These are phyloP conservation scores for Hippocampus barbouri DNA, from an alignment of 2,113 vertebrate species.

Conservation along the genomic window DNA sequence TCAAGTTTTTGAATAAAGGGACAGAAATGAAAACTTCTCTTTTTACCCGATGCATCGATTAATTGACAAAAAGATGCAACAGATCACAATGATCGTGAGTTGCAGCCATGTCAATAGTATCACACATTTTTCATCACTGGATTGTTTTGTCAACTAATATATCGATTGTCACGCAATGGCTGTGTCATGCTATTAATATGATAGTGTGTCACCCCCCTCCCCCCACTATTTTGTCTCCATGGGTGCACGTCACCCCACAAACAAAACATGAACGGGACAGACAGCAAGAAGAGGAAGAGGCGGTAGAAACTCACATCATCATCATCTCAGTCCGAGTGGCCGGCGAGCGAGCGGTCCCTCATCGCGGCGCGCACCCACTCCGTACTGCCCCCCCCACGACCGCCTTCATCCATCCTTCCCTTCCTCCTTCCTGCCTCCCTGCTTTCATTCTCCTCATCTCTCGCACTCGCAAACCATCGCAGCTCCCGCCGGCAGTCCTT, in stretches of 20 bases:
- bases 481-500: conserved; percentile 21
- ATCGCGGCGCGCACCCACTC: conserved; percentile 36
- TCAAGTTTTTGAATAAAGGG: too few relatives aligned
- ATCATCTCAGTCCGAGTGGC: conserved; percentile 55
- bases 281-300: conserved; percentile 43
- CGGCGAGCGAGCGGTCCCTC: conserved; percentile 58
- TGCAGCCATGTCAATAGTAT: too few relatives aligned
- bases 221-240: not conserved
- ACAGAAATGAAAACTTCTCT: too few relatives aligned
- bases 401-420: conserved; percentile 5
- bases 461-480: conserved; percentile 36
- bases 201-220: not conserved
- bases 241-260: conserved; percentile 35
- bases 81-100: too few relatives aligned
- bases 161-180: too few relatives aligned
- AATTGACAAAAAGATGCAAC: too few relatives aligned
- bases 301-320: conserved; percentile 73
- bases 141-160: too few relatives aligned
- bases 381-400: conserved; percentile 10
- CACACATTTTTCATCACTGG: too few relatives aligned
- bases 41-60: too few relatives aligned
- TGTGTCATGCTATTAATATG: not conserved
- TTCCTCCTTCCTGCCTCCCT: conserved; percentile 17
- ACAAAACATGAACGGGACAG: conserved; percentile 71
- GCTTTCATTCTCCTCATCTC: conserved; percentile 26